These are phyloP conservation scores for Harmothoe impar DNA, from an alignment of 2,888 invertebrate genomes.

Conservation along the genomic window DNA sequence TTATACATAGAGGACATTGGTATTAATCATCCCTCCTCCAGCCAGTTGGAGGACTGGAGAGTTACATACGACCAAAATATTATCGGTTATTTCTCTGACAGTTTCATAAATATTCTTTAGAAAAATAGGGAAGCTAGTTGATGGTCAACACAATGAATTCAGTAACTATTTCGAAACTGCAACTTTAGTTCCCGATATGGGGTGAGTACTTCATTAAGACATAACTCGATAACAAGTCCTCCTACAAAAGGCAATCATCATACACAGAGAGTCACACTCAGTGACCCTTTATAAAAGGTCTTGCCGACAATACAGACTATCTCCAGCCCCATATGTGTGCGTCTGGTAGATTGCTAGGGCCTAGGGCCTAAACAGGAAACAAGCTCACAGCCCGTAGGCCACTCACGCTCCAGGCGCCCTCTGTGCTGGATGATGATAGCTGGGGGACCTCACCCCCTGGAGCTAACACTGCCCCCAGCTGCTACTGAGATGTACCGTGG, in stretches of 20 bases:
- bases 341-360: slow-evolving; percentile 6
- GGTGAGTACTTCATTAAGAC: too few species aligned
- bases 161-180: too few species aligned
- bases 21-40: too few species aligned
- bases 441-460: not conserved
- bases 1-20: too few species aligned
- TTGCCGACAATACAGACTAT: not conserved
- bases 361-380: not conserved
- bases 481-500: not conserved
- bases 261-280: not conserved
- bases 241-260: not conserved
- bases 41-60: too few species aligned
- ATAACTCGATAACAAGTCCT: too few species aligned
- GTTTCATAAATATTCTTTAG: too few species aligned
- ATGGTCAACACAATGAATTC: too few species aligned
- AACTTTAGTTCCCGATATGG: too few species aligned
- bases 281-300: not conserved
- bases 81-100: too few species aligned
- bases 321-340: slow-evolving; percentile 10
- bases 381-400: not conserved
- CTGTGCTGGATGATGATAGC: not conserved
- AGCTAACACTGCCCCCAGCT: not conserved
- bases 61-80: too few species aligned
- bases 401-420: not conserved
- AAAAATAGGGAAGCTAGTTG: too few species aligned